phyloP scores from a whole-genome alignment of 92 coral and sea anemone species.

The Epizoanthus scotinus region DNA sequence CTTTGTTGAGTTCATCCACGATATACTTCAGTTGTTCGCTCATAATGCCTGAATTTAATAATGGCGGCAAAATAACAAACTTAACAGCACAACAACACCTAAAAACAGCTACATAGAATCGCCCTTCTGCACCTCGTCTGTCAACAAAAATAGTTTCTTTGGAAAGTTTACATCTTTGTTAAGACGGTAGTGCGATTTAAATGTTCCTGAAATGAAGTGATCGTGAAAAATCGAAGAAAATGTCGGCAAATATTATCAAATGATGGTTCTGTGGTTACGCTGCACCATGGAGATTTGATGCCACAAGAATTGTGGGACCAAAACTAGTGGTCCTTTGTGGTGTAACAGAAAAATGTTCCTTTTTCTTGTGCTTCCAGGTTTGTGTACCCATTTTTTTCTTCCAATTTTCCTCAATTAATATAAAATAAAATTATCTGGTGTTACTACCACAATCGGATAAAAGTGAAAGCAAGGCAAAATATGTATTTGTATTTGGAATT shows the following conservation, averaged over 20 bases:
- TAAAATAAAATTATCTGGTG: neutral
- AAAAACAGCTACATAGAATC: neutral
- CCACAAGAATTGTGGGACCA: neutral
- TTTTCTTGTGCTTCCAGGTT: neutral
- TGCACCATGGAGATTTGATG: constrained; percentile 41
- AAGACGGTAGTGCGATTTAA: neutral
- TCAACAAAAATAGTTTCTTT: neutral
- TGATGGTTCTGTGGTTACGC: neutral
- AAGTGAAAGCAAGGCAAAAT: neutral
- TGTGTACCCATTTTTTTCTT: neutral
- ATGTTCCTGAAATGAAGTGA: neutral
- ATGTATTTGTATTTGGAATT: too few species aligned
- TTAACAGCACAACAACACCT: neutral
- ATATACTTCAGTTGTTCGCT: constrained; percentile 93
- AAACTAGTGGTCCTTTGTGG: constrained; percentile 6
- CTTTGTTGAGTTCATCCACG: constrained; percentile 94
- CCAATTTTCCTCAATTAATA: too few species aligned
- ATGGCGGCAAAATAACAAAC: constrained; percentile 27
- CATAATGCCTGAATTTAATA: constrained; percentile 51
- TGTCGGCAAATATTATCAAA: neutral
- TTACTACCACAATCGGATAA: neutral
- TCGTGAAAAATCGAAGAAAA: neutral
- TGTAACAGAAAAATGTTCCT: constrained; percentile 18
- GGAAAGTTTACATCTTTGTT: constrained; percentile 1
- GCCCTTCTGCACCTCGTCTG: neutral